Evolutionary conservation across 2,797 vertebrate species (phyloP).

Genomic region (Dicrostonyx torquatus): DNA sequence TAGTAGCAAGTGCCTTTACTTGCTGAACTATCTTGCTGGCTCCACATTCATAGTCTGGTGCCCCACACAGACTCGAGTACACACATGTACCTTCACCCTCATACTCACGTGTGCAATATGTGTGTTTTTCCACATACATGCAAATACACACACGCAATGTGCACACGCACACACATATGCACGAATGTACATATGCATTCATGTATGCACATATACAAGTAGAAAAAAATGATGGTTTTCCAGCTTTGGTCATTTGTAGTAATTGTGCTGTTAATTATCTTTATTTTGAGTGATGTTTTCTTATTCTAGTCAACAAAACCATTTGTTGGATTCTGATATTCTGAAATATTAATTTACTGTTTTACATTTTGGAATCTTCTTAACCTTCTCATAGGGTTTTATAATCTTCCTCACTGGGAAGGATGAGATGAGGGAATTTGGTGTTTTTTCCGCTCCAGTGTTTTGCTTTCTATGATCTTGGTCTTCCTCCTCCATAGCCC

Average conservation of each 20-base stretch:
- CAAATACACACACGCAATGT: no score
- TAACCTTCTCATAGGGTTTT: neutral
- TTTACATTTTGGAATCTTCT: neutral
- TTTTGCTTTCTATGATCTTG: neutral
- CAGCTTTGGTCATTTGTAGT: neutral
- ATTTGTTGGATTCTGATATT: neutral
- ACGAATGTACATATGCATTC: neutral
- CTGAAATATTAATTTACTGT: neutral
- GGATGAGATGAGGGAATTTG: neutral
- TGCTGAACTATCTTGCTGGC: neutral
- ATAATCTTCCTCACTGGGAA: rapidly evolving
- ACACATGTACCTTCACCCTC: neutral
- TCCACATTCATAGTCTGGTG: no score
- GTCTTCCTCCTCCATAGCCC: neutral
- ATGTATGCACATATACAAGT: no score
- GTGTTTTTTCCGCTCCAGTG: rapidly evolving
- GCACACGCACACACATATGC: neutral
- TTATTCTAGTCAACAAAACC: neutral
- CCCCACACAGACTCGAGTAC: neutral
- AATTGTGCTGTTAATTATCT: neutral
- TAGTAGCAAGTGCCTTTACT: neutral
- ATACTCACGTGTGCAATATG: neutral
- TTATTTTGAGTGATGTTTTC: constrained; percentile 7
- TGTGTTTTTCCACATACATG: neutral
- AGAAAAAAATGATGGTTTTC: neutral